phyloP scores from a whole-genome alignment of 2,797 vertebrate genomes.

The Acestrorhynchus altus region DNA sequence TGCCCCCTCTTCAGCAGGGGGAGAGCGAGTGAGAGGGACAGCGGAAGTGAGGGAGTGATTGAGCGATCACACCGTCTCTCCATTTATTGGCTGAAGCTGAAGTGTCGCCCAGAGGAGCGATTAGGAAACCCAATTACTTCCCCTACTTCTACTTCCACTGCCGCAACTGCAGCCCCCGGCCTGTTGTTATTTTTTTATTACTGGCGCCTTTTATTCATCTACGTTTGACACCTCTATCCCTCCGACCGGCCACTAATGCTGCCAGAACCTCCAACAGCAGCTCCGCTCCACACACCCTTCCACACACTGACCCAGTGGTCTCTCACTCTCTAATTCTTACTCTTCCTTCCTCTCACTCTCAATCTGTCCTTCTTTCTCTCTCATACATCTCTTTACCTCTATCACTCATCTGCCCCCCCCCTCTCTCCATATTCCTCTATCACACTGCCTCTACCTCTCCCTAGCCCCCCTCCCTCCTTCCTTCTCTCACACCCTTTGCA shows the following conservation, averaged over 20 bases:
- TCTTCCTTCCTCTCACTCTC: neutral
- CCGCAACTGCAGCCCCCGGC: slow-evolving; percentile 68
- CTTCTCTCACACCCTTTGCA: too few relatives aligned
- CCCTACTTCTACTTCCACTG: slow-evolving; percentile 69
- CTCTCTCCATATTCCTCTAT: neutral
- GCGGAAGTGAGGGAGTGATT: slow-evolving; percentile 68
- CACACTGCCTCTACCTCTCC: neutral
- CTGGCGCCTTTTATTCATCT: slow-evolving; percentile 75
- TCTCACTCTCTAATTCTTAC: neutral
- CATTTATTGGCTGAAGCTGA: slow-evolving; percentile 80
- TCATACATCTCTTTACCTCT: slow-evolving; percentile 9
- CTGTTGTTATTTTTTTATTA: slow-evolving; percentile 80
- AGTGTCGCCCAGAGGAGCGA: slow-evolving; percentile 77
- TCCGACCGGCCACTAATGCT: slow-evolving; percentile 46
- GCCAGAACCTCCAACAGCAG: slow-evolving; percentile 48
- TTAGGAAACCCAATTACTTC: slow-evolving; percentile 83
- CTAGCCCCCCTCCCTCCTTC: neutral
- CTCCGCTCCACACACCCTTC: slow-evolving; percentile 13
- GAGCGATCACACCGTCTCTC: slow-evolving; percentile 75
- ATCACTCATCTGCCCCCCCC: neutral
- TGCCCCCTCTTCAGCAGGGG: slow-evolving; percentile 52
- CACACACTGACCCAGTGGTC: slow-evolving; percentile 8
- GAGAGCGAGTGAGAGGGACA: slow-evolving; percentile 49
- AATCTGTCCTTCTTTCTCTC: neutral
- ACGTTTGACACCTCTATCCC: slow-evolving; percentile 62